Evolutionary conservation across 2,113 vertebrate genomes (phyloP).

Genomic region (Eleginops maclovinus): DNA sequence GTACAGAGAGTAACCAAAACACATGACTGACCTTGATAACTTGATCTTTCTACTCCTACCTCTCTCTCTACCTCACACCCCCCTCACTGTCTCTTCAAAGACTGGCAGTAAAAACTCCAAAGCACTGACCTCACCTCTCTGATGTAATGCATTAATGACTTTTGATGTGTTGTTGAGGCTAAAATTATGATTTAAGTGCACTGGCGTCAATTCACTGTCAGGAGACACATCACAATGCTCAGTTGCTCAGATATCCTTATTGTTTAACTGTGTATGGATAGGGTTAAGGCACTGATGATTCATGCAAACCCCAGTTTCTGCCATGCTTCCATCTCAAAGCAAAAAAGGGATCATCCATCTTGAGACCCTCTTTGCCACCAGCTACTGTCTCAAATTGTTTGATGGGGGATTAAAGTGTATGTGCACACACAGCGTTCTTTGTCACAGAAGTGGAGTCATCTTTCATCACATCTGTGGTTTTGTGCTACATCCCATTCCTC

Average conservation of each 20-base stretch:
- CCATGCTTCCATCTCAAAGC: neutral
- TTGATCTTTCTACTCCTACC: slow-evolving; percentile 43
- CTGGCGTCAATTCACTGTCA: slow-evolving; percentile 42
- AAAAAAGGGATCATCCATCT: slow-evolving; percentile 6
- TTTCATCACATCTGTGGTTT: slow-evolving; percentile 49
- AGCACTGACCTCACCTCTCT: slow-evolving; percentile 66
- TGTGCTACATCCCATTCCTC: slow-evolving; percentile 46
- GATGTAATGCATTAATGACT: slow-evolving; percentile 64
- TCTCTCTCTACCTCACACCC: slow-evolving; percentile 8
- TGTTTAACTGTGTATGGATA: slow-evolving; percentile 26
- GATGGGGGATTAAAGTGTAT: slow-evolving; percentile 49
- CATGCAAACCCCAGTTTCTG: slow-evolving; percentile 20
- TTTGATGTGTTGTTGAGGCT: slow-evolving; percentile 59
- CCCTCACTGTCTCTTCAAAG: slow-evolving; percentile 19
- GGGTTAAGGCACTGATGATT: slow-evolving; percentile 9
- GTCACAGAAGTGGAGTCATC: slow-evolving; percentile 35
- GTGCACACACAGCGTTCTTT: slow-evolving; percentile 18
- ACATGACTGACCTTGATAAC: slow-evolving; percentile 60
- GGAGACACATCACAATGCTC: slow-evolving; percentile 4
- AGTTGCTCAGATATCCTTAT: slow-evolving; percentile 12
- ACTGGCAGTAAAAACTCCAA: slow-evolving; percentile 67
- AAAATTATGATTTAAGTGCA: slow-evolving; percentile 55
- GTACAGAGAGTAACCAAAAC: slow-evolving; percentile 25
- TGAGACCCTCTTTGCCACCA: slow-evolving; percentile 30
- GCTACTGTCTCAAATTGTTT: slow-evolving; percentile 37